Conservation (phyloP, 2,113 vertebrate genomes). For the Perca fluviatilis region DNA sequence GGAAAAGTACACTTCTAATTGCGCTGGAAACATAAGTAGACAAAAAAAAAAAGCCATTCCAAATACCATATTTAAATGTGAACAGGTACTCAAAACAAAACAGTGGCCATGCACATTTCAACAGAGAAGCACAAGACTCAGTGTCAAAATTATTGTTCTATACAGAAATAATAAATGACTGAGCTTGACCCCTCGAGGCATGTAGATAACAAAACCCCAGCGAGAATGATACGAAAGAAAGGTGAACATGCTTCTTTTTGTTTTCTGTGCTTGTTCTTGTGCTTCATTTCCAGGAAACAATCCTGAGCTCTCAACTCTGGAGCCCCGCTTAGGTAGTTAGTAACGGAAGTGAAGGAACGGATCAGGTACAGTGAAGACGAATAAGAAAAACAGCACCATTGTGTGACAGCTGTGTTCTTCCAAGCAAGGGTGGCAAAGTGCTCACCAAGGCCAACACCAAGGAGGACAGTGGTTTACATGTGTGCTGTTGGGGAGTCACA, state of each 20-base stretch:
- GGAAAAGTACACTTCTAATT: constrained; percentile 37
- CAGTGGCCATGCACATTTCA: constrained; percentile 64
- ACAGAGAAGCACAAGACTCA: constrained; percentile 49
- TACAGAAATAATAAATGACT: constrained; percentile 44
- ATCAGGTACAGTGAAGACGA: constrained; percentile 2
- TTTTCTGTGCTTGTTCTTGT: constrained; percentile 64
- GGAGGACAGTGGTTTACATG: constrained; percentile 33
- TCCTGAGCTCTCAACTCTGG: constrained; percentile 15
- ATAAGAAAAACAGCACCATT: constrained; percentile 71
- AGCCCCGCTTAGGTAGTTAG: constrained; percentile 14
- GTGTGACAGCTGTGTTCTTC: constrained; percentile 49
- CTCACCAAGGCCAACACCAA: constrained; percentile 64
- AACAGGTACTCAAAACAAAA: constrained; percentile 37
- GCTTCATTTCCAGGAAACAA: constrained; percentile 44
- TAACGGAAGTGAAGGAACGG: background rate
- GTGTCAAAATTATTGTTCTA: constrained; percentile 41
- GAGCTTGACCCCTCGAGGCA: background rate
- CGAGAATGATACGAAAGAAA: constrained; percentile 21
- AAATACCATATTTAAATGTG: constrained; percentile 35
- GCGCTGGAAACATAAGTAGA: constrained; percentile 48
- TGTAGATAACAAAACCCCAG: constrained; percentile 15
- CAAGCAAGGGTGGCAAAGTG: constrained; percentile 48
- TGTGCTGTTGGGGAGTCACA: constrained; percentile 56
- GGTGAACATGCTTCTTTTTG: constrained; percentile 35
- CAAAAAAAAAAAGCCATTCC: constrained; percentile 20